A percentile compares a stretch with the other conserved stretches of the same genome.
phyloP scores from a whole-genome alignment of 2,888 invertebrate genomes.

The Rugalucina vietnamica region DNA sequence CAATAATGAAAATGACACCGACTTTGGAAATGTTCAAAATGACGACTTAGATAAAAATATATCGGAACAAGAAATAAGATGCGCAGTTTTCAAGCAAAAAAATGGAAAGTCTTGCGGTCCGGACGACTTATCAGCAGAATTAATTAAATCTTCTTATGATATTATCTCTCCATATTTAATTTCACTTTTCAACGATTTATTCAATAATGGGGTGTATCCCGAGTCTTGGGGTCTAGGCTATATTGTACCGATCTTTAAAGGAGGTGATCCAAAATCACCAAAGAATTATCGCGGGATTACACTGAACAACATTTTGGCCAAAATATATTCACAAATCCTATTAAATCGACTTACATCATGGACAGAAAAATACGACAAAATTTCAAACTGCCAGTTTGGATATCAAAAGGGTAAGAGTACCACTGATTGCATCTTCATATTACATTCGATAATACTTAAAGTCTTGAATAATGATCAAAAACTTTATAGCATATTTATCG shows the following conservation, averaged over 20 bases:
- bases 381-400: slow-evolving; percentile 20
- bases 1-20: not conserved
- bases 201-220: slow-evolving; percentile 19
- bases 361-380: slow-evolving; percentile 2
- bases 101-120: slow-evolving; percentile 4
- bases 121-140: not conserved
- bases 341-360: slow-evolving; percentile 3
- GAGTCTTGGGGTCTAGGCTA: slow-evolving; percentile 32
- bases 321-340: slow-evolving; percentile 24
- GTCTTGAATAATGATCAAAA: slow-evolving; percentile 9
- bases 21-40: not conserved
- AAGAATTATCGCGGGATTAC: slow-evolving; percentile 22
- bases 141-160: slow-evolving; percentile 19
- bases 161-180: slow-evolving; percentile 22
- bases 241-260: slow-evolving; percentile 35
- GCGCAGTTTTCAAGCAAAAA: slow-evolving; percentile 17
- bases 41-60: slow-evolving; percentile 8
- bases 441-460: slow-evolving; percentile 36
- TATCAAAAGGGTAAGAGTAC: slow-evolving; percentile 26
- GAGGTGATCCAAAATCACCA: not conserved
- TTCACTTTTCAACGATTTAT: slow-evolving; percentile 23
- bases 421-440: slow-evolving; percentile 26
- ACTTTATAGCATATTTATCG: slow-evolving; percentile 24
- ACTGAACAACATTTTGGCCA: not conserved
- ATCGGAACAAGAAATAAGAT: slow-evolving; percentile 1